Base-by-base conservation (phyloP, 2,888 invertebrate species). In the Phymatocera aterrima region DNA sequence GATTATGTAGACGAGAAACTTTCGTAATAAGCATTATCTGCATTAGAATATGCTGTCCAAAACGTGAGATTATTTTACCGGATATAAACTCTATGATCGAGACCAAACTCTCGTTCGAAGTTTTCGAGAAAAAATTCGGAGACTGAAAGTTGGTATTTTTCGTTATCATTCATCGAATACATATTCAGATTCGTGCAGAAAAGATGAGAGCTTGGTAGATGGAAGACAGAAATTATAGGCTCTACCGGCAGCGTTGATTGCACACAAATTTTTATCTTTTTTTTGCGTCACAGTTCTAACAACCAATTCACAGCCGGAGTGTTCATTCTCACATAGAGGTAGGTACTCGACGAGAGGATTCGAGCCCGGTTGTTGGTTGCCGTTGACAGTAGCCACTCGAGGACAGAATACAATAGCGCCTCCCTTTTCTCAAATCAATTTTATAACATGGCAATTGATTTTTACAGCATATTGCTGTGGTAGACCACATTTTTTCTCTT, bases 281-380 rank as follows among this genome's bases (percentile, higher is more conserved):
- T 40, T 24, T 68, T 46, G 46, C 46, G 68, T 15, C 43, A 46
- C 46, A 43, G 46, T 68, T 68, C 46, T 46, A 68, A n/a, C n/a
- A n/a, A 43, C 68, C 68, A 68, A 68, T 68, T 68, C 28, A 46
- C 24, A 68, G 68, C 12, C n/a, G 24, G 40, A 43, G 40, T 46
- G 40, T 43, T 68, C 43, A 68, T 68, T 43, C 68, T 43, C 24
- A n/a, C 37, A 18, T 8, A 34, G 34, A 34, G 18, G 43, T 43
- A 34, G 18, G 43, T 43, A 68, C 43, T 43, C 68, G 24, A 34
- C n/a, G 46, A 43, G n/a, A 54, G 18, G 46, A 68, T 68, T 46
- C 68, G n/a, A 24, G 24, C 21, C n/a, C 43, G 24, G 68, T 68
- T 46, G 68, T 68, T 64, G 64, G 64, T 24, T 68, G 68, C 46